Evolutionary conservation across 2,113 vertebrate species (phyloP), one percentile per base, ranked within the genome.

Genomic region (Sinosuthora webbiana): DNA sequence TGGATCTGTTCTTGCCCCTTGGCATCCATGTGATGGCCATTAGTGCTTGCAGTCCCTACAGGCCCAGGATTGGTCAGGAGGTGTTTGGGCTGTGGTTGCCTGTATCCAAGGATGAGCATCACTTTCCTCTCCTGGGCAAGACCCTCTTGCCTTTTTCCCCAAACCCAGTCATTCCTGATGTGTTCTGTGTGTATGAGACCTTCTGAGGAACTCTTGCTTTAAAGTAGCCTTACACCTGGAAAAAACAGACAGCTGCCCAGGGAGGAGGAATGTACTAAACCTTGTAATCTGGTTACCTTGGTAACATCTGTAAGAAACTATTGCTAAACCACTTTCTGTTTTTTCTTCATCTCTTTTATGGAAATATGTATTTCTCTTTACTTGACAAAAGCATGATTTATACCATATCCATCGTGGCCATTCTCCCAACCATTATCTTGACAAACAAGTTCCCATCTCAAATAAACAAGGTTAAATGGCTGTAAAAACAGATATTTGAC

Each of bases 241-340:
- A 93, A 96, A 94, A 94, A 55, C 44, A 80, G 82, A 39, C 33
- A 74, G 83, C 91, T 97, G 80, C 70, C 95, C 70, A 81, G 59
- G 52, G 91, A 94, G 94, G 74, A 97, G 70, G 95, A 96, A 95
- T 88, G 90, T 93, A 67, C 79, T 94, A 96, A 93, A 83, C 67
- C 94, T 78, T 94, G 92, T 95, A 89, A 89, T 97, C 93, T 94
- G 78, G 95, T 98, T 98, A 97, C 97, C 96, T 96, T 96, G 97
- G 97, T 93, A 98, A 97, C 97, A 97, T 94, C 97, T 97, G 94
- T 95, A 93, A 62, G 81, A 67, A 96, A 70, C 28, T 68, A 76
- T 65, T 28, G 35, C 79, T 96, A 95, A 97, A 65, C 78, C 44
- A 41, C 52, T 90, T 41, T 55, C 89, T 94, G 49, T 82, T 95